phyloP scores from a whole-genome alignment of 2,888 invertebrate species.

The Plagodis pulveraria region DNA sequence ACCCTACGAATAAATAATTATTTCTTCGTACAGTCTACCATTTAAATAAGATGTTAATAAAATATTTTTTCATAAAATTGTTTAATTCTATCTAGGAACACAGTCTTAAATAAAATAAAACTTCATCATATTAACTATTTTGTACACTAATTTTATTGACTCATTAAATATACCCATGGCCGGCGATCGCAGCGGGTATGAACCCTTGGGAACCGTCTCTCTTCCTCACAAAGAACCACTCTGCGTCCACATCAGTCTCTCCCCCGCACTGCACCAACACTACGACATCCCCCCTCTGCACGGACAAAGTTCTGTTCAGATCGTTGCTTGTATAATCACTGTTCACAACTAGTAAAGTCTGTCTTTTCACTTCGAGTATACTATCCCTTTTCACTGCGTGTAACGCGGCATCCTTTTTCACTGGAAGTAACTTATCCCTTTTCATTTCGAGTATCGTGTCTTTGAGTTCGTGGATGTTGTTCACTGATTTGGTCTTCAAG shows the following conservation, averaged over 20 bases:
- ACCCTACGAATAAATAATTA: too few relatives aligned
- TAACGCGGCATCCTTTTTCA: slow-evolving; percentile 27
- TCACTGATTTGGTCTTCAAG: slow-evolving; percentile 81
- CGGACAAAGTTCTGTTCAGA: slow-evolving; percentile 86
- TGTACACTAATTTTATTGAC: slow-evolving; percentile 9
- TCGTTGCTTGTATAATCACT: slow-evolving; percentile 86
- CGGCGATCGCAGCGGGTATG: slow-evolving; percentile 91
- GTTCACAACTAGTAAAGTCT: slow-evolving; percentile 89
- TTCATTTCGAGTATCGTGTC: slow-evolving; percentile 6
- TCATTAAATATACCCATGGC: slow-evolving; percentile 89
- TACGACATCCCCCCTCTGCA: slow-evolving; percentile 91
- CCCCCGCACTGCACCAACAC: slow-evolving; percentile 83
- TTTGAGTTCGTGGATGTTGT: slow-evolving; percentile 55
- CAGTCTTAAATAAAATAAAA: neutral
- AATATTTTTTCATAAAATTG: too few relatives aligned
- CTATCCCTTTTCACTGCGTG: slow-evolving; percentile 4
- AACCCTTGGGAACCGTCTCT: slow-evolving; percentile 90
- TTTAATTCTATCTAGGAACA: too few relatives aligned
- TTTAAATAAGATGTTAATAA: too few relatives aligned
- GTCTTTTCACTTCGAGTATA: slow-evolving; percentile 74
- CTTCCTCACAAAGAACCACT: slow-evolving; percentile 92
- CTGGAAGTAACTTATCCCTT: slow-evolving; percentile 1
- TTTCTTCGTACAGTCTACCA: too few relatives aligned
- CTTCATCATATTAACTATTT: neutral
- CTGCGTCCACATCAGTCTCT: slow-evolving; percentile 84